phyloP scores from a whole-genome alignment of 2,797 vertebrate species.

The Galagoides demidoff region DNA sequence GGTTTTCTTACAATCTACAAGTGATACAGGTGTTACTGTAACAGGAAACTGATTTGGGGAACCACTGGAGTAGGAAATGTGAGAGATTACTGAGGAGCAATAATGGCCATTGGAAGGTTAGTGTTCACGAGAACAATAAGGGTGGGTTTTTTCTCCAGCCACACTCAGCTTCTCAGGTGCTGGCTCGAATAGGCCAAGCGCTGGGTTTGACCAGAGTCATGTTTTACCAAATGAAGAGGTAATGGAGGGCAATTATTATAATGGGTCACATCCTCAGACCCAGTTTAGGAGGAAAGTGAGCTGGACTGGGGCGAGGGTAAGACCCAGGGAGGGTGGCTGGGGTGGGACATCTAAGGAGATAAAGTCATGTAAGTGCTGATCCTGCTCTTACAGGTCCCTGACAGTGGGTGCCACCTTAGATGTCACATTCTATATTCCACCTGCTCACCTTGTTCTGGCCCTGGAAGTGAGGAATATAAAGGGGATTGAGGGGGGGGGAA shows the following conservation, averaged over 20 bases:
- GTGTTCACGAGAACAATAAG: neutral
- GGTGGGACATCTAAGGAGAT: neutral
- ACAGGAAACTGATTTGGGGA: neutral
- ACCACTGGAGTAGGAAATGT: neutral
- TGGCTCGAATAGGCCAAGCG: neutral
- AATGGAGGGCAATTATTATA: neutral
- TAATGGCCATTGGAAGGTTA: neutral
- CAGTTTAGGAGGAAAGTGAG: neutral
- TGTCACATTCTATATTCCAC: neutral
- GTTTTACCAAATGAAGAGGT: neutral
- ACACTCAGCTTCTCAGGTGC: neutral
- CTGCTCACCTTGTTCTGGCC: neutral
- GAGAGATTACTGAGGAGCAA: neutral
- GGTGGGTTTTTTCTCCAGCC: neutral
- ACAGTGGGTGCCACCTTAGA: neutral
- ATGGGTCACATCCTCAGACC: no score
- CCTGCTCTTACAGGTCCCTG: neutral
- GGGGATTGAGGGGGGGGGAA: no score
- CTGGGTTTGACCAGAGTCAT: neutral
- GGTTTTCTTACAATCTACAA: neutral
- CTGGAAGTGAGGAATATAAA: neutral
- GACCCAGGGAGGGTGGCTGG: neutral
- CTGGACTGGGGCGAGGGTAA: neutral
- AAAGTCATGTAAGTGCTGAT: neutral
- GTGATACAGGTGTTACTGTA: neutral